These are phyloP conservation scores for Oreochromis grahami DNA, from an alignment of 2,797 vertebrate genomes.

Conservation along the genomic window DNA sequence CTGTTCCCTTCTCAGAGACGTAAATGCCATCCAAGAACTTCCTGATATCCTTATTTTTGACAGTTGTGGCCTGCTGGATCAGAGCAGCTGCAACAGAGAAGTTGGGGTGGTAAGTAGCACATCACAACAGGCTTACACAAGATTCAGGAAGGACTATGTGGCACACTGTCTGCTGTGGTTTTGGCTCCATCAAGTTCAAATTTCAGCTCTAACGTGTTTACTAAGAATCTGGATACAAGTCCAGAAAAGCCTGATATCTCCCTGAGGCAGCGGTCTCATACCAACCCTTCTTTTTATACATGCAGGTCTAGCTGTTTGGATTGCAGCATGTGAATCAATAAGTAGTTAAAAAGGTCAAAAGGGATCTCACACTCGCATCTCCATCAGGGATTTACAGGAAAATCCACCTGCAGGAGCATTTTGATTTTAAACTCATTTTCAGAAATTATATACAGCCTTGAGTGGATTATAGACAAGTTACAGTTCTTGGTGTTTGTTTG, in stretches of 20 bases:
- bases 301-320: background rate
- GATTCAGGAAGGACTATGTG: background rate
- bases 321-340: background rate
- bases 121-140: slow-evolving; percentile 11
- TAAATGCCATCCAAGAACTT: slow-evolving; percentile 99
- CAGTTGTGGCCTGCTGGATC: slow-evolving; percentile 98
- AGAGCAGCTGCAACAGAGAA: slow-evolving; percentile 86
- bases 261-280: background rate
- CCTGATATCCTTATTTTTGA: slow-evolving; percentile 99
- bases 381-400: background rate
- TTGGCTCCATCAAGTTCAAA: background rate
- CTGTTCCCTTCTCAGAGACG: slow-evolving; percentile 97
- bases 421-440: background rate
- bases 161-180: background rate
- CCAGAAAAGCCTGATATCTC: background rate
- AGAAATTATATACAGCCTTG: background rate
- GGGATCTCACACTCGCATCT: background rate
- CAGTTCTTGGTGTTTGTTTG: background rate
- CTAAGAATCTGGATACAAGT: background rate
- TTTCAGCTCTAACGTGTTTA: background rate
- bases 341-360: background rate
- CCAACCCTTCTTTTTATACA: background rate
- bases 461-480: background rate
- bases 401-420: background rate
- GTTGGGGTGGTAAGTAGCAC: slow-evolving; percentile 38